These are phyloP conservation scores for Agrotis exclamationis DNA, from an alignment of 2,888 invertebrate species.

Conservation along the genomic window DNA sequence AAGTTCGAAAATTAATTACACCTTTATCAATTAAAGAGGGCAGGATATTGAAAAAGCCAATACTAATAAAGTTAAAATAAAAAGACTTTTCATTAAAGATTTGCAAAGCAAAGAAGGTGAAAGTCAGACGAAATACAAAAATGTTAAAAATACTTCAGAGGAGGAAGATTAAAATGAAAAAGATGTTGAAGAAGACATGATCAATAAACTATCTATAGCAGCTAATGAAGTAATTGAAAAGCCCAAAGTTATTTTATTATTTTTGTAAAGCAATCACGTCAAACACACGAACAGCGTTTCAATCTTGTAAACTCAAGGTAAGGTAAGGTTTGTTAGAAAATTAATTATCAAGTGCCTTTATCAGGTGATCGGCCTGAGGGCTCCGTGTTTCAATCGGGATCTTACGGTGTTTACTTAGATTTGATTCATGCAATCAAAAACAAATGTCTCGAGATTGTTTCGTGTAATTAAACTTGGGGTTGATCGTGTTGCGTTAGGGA, in stretches of 20 bases:
- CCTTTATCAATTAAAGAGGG: slow-evolving; percentile 9
- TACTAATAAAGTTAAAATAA: slow-evolving; percentile 22
- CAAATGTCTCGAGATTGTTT: slow-evolving; percentile 65
- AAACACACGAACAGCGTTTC: slow-evolving; percentile 52
- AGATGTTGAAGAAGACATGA: background rate
- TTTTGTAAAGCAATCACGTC: slow-evolving; percentile 52
- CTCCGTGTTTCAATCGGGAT: slow-evolving; percentile 70
- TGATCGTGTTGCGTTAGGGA: slow-evolving; percentile 39
- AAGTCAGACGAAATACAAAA: slow-evolving; percentile 1
- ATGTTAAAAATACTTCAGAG: slow-evolving; percentile 1
- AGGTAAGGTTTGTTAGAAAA: slow-evolving; percentile 79
- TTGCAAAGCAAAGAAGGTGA: background rate
- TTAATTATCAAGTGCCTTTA: slow-evolving; percentile 86
- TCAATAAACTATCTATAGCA: slow-evolving; percentile 26
- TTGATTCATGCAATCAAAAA: slow-evolving; percentile 72
- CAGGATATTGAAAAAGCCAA: slow-evolving; percentile 13
- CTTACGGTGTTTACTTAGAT: slow-evolving; percentile 73
- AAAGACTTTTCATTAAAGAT: background rate
- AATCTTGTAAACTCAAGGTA: slow-evolving; percentile 69
- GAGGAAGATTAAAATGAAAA: slow-evolving; percentile 18
- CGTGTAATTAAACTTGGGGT: slow-evolving; percentile 59
- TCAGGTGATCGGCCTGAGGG: slow-evolving; percentile 80
- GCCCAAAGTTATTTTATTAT: slow-evolving; percentile 31
- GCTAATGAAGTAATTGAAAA: slow-evolving; percentile 34
- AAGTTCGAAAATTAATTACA: slow-evolving; percentile 18